Base-by-base conservation (phyloP, 2,888 invertebrate species). In the Lydus trimaculatus region DNA sequence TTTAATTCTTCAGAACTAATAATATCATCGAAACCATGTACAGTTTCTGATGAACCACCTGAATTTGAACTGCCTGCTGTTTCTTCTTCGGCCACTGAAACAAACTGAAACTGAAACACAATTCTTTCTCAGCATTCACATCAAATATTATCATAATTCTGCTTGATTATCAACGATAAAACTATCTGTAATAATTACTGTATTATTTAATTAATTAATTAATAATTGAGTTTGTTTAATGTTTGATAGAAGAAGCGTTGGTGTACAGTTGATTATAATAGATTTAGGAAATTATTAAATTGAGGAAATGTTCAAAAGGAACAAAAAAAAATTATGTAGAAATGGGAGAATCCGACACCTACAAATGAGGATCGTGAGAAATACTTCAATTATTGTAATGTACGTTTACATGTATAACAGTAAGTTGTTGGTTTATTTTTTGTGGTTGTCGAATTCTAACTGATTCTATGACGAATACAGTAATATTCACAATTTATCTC, bases 211-310 rank as follows among this genome's bases (percentile, higher is more conserved):
- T 17, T 33, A 17, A 5, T n/a, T n/a, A n/a, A n/a, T n/a, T n/a
- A 43, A 43, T 43, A 43, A 17, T 43, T 43, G n/a, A 7, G 17
- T 5, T 43, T 43, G 25, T 17, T 39, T 25, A 5, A 17, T 9
- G 23, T n/a, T 63, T 59, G 39, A 58, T 39, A 48, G 31, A 33
- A 52, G 67, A 65, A 67, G 69, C 69, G 63, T 70, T 73, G 73
- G 73, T 69, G 71, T 66, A 4, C 70, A 68, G 67, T 72, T 65
- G 74, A 74, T 75, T 75, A 72, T 76, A 65, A 72, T 72, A 66
- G 67, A 76, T 75, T 72, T 72, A 78, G 74, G 75, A 76, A 77
- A 78, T 78, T 76, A 75, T 76, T 72, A 79, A 79, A 79, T 79
- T 79, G 79, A 78, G 77, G 79, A 79, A 77, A 79, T 71, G 75